Base-by-base conservation (phyloP, 2,888 invertebrate genomes). In the Aphrophora alni region DNA sequence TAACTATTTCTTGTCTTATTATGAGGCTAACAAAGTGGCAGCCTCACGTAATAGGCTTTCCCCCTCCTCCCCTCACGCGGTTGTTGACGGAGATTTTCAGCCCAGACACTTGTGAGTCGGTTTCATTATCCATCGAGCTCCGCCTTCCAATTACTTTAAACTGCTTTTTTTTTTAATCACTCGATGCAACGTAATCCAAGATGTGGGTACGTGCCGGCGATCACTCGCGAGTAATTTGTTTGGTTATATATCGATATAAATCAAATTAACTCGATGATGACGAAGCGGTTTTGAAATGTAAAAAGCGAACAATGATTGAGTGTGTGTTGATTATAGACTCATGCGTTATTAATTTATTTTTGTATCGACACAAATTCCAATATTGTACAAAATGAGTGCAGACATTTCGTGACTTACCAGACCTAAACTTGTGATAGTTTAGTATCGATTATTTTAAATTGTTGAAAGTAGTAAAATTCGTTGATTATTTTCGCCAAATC, bases 61-160 rank as follows among this genome's bases (percentile, higher is more conserved):
- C 38, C 74, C 74, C 38, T 26, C 51, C 79, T 38, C 59, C 75
- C 51, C 68, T 51, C 44, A 51, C 59, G 14, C 75, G 38, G 17
- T 75, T 75, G 76, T 82, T 75, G 12, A 27, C 25, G 70, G 75
- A 78, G 82, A 82, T 77, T 80, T 44, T 17, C 44, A 44, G 10
- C 14, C 44, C 17, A 44, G 44, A 17, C 44, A 44, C 44, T 44
- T 44, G 79, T 77, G 73, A 82, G 75, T 80, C 76, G 80, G 80
- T 76, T 80, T 80, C 77, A 77, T 80, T 77, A 75, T 78, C 77
- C 71, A 7, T 75, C 82, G 26, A 33, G 72, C 80, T 77, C 71
- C 76, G 73, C 80, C 76, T 51, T 71, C 74, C 59, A 59, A 59
- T 59, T 59, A 59, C 59, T 59, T 59, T 59, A 59, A 59, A n/a